A percentile compares a stretch with the other conserved stretches of the same genome.
Conservation (phyloP, 2,113 vertebrate genomes). For the Pygoscelis antarcticus region DNA sequence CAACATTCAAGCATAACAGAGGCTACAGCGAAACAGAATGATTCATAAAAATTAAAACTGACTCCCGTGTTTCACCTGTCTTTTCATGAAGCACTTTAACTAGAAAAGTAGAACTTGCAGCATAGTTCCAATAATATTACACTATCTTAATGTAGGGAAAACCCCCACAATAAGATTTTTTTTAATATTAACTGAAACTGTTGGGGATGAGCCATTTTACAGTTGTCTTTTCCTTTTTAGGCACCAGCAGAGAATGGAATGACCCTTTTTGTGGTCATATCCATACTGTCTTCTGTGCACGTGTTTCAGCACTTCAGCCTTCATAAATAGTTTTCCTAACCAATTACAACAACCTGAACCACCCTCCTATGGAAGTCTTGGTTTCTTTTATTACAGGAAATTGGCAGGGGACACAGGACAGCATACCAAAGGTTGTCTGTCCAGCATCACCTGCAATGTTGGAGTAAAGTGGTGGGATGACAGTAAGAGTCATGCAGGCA, state of each 20-base stretch:
- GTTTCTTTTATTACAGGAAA: background rate
- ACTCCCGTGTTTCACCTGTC: background rate
- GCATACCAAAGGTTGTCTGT: background rate
- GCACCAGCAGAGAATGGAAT: background rate
- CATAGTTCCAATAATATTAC: background rate
- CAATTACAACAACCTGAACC: background rate
- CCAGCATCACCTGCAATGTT: background rate
- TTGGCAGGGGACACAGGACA: background rate
- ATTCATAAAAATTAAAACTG: background rate
- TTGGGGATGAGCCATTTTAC: background rate
- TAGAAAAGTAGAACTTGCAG: background rate
- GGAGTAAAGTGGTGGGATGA: background rate
- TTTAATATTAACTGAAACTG: background rate
- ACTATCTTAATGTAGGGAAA: background rate
- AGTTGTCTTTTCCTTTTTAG: background rate
- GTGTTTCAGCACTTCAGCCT: background rate
- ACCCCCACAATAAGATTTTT: fast-evolving
- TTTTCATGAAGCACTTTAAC: background rate
- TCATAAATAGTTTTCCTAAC: background rate
- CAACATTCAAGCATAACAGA: background rate
- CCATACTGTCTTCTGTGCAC: background rate
- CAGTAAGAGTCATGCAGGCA: background rate
- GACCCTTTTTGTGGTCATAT: background rate
- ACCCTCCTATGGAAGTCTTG: background rate
- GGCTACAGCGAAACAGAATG: background rate